Evolutionary conservation across 2,113 vertebrate species (phyloP).

Genomic region (Paraplagusia blochii): DNA sequence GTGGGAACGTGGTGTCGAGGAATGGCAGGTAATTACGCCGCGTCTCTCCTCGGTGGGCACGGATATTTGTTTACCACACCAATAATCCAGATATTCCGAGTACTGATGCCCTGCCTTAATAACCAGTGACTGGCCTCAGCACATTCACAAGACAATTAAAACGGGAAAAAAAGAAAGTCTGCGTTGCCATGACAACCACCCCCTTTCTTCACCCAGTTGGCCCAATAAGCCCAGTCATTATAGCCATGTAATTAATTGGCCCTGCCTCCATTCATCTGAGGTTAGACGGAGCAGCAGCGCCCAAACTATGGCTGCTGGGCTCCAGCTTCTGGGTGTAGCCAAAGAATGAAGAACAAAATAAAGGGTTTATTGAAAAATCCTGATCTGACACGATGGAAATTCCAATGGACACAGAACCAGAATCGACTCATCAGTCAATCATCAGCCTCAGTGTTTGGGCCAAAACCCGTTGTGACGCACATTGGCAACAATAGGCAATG

Average conservation of each 20-base stretch:
- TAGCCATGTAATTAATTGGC: slow-evolving; percentile 74
- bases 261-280: slow-evolving; percentile 60
- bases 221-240: slow-evolving; percentile 65
- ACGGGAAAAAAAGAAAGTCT: slow-evolving; percentile 51
- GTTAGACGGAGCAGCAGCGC: slow-evolving; percentile 35
- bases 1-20: slow-evolving; percentile 32
- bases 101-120: slow-evolving; percentile 35
- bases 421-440: no score
- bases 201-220: slow-evolving; percentile 56
- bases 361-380: no score
- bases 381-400: no score
- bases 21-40: slow-evolving; percentile 51
- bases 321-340: slow-evolving; percentile 4
- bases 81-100: slow-evolving; percentile 61
- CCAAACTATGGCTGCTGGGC: slow-evolving; percentile 21
- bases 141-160: slow-evolving; percentile 56
- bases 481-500: no score
- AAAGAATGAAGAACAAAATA: not conserved
- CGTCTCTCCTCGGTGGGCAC: slow-evolving; percentile 32
- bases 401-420: no score
- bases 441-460: no score
- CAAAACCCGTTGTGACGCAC: no score
- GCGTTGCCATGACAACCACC: slow-evolving; percentile 67
- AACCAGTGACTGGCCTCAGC: slow-evolving; percentile 39
- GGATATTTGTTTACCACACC: slow-evolving; percentile 55